phyloP scores from a whole-genome alignment of 1,140 invertebrate genomes.

The Himalopsyche phryganea region DNA sequence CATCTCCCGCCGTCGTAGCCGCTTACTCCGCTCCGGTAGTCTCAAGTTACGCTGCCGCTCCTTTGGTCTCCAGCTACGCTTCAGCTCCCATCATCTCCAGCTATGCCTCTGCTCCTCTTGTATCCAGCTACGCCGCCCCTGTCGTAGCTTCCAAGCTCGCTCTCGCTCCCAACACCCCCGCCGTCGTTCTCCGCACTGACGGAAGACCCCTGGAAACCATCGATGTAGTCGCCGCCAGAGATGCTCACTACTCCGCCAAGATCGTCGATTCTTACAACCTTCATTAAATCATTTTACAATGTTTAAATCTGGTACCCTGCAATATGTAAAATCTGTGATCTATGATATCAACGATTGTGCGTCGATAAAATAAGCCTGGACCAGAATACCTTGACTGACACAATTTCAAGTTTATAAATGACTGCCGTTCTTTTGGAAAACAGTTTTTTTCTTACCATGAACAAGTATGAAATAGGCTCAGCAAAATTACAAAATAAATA shows the following conservation, averaged over 20 bases:
- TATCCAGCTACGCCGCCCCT: conserved; percentile 37
- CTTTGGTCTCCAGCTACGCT: conserved; percentile 35
- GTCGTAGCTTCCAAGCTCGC: conserved; percentile 37
- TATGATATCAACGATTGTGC: too few relatives aligned
- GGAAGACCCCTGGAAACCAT: conserved; percentile 44
- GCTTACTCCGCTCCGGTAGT: conserved; percentile 38
- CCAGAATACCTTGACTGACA: conserved; percentile 11
- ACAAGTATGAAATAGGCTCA: conserved; percentile 26
- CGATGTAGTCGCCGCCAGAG: conserved; percentile 49
- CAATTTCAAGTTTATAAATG: conserved; percentile 30
- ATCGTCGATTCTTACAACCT: conserved; percentile 33
- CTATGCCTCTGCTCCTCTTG: conserved; percentile 34
- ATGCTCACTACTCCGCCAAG: conserved; percentile 43
- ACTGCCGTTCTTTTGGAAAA: conserved; percentile 12
- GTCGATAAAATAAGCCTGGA: too few relatives aligned
- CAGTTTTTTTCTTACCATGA: conserved; percentile 18
- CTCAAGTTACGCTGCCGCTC: conserved; percentile 9
- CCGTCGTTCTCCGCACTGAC: conserved; percentile 14
- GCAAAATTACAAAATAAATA: conserved; percentile 29
- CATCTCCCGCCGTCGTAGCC: conserved; percentile 35
- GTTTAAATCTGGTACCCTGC: too few relatives aligned
- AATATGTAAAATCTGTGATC: too few relatives aligned
- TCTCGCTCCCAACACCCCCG: conserved; percentile 38
- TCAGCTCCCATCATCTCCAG: conserved; percentile 32
- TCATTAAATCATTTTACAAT: too few relatives aligned